Percentiles rank a stretch among this genome's conserved stretches.
These are phyloP conservation scores for Distichodus sexfasciatus DNA, from an alignment of 2,797 vertebrate genomes.

Conservation along the genomic window DNA sequence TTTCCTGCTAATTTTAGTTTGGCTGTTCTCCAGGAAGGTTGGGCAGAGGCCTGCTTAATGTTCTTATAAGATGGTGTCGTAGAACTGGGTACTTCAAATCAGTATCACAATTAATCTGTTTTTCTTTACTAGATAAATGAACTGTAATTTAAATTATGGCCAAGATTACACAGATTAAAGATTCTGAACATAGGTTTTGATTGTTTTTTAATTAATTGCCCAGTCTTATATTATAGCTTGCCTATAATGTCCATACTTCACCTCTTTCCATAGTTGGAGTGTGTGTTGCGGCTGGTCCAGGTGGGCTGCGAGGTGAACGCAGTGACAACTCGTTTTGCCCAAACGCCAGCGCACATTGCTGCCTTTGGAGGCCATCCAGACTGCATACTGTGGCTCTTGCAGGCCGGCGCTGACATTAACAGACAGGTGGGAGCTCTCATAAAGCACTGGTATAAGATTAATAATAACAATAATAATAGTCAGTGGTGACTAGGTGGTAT, in stretches of 20 bases:
- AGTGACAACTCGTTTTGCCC: conserved; percentile 84
- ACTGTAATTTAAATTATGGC: too few relatives aligned
- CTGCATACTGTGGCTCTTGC: conserved; percentile 90
- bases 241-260: too few relatives aligned
- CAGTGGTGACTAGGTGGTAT: neutral
- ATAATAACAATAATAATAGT: neutral
- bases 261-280: conserved; percentile 81
- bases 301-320: conserved; percentile 88
- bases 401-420: conserved; percentile 91
- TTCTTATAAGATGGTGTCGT: neutral
- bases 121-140: too few relatives aligned
- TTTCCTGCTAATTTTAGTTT: neutral
- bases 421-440: conserved; percentile 77
- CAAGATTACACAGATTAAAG: too few relatives aligned
- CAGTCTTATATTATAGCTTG: too few relatives aligned
- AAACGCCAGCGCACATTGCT: conserved; percentile 92
- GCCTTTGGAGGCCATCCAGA: conserved; percentile 92
- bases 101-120: neutral
- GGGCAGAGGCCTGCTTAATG: neutral
- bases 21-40: neutral
- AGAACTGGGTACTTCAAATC: neutral
- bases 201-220: too few relatives aligned
- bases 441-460: neutral
- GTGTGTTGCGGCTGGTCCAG: conserved; percentile 86
- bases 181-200: too few relatives aligned